Conservation (phyloP, 2,888 invertebrate genomes). For the Blastobasis lacticolella region DNA sequence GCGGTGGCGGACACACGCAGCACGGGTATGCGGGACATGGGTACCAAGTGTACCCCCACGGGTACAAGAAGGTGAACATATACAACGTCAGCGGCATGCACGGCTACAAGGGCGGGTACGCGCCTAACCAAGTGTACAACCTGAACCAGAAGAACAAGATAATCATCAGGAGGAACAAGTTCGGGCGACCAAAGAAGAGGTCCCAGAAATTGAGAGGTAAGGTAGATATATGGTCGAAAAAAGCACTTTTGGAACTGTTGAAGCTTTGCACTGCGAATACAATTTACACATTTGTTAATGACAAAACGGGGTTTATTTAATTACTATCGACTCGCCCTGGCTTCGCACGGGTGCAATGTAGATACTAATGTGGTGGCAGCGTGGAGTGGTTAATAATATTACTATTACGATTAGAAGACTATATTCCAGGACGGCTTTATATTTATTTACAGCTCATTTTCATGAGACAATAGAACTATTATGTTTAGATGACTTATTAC, state of each 20-base stretch:
- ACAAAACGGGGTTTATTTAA: no score
- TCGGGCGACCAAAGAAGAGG: constrained; percentile 25
- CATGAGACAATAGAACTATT: no score
- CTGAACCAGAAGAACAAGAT: constrained; percentile 47
- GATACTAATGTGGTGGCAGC: neutral
- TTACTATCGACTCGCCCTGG: no score
- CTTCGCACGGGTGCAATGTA: neutral
- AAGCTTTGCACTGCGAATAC: no score
- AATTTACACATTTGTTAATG: no score
- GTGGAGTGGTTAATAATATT: neutral
- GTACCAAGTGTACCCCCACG: constrained; percentile 9
- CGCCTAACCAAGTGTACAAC: constrained; percentile 42
- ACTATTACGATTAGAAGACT: no score
- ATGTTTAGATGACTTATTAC: neutral
- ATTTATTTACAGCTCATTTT: neutral
- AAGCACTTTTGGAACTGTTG: no score
- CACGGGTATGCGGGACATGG: constrained; percentile 7
- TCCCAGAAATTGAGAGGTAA: constrained; percentile 41
- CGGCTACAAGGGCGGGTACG: constrained; percentile 33
- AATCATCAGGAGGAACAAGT: constrained; percentile 44
- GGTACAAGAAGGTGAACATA: constrained; percentile 32
- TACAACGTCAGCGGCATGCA: constrained; percentile 26
- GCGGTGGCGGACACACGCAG: neutral
- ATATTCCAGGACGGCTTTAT: neutral
- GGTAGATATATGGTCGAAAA: constrained; percentile 5